Evolutionary conservation across 1,140 invertebrate species (phyloP).

Genomic region (Drosophila novamexicana): DNA sequence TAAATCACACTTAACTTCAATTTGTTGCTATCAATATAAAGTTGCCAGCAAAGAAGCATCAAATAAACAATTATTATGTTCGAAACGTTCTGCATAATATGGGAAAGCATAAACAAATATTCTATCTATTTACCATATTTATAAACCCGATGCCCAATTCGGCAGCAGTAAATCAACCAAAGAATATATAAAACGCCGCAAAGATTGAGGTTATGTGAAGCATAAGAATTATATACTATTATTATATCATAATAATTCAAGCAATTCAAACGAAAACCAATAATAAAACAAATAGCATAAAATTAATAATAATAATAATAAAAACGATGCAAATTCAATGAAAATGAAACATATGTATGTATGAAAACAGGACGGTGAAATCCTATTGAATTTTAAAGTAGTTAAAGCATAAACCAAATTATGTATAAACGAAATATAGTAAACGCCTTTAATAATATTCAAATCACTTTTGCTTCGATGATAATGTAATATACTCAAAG

Average conservation of each 20-base stretch:
- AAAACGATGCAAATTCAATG: constrained; percentile 20
- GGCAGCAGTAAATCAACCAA: constrained; percentile 53
- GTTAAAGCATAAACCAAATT: constrained; percentile 68
- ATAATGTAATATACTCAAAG: constrained; percentile 78
- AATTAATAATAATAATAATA: constrained; percentile 1
- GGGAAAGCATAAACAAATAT: constrained; percentile 26
- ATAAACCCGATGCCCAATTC: constrained; percentile 41
- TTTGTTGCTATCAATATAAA: constrained; percentile 65
- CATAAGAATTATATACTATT: constrained; percentile 12
- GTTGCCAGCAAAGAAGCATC: constrained; percentile 15
- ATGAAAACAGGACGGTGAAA: constrained; percentile 73
- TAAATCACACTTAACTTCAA: constrained; percentile 63
- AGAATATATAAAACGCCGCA: constrained; percentile 29
- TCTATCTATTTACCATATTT: constrained; percentile 30
- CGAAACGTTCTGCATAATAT: constrained; percentile 35
- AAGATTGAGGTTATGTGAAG: constrained; percentile 11
- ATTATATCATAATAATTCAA: not conserved
- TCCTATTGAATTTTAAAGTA: constrained; percentile 78
- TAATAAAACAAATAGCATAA: constrained; percentile 38
- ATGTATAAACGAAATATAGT: constrained; percentile 77
- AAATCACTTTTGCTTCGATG: constrained; percentile 78
- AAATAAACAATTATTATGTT: constrained; percentile 35
- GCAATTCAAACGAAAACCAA: constrained; percentile 24
- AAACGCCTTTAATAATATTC: constrained; percentile 78
- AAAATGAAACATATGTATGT: constrained; percentile 39